Base-by-base conservation (phyloP, 2,113 vertebrate species). In the Phalacrocorax aristotelis region DNA sequence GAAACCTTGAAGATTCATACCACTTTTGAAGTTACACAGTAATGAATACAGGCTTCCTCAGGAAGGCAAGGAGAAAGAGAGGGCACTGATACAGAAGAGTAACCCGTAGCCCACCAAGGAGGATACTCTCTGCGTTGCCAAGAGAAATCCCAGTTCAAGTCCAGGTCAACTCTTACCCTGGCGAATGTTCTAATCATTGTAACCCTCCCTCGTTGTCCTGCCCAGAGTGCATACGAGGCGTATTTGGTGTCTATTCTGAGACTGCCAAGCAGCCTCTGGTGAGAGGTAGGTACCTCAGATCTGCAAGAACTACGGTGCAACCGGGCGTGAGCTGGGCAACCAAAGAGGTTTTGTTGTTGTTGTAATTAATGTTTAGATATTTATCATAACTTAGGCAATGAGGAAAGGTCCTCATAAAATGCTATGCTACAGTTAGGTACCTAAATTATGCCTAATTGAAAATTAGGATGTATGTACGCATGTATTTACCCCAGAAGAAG, bases 211-310 rank as follows among this genome's bases (percentile, higher is more conserved):
- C 21, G 11, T 57, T 65, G 49, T 77, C 46, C 81, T 48, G 29
- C 70, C 70, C 82, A 69, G 9, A 55, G 11, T 13, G 25, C 40
- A 32, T 9, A n/a, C 1, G 0, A 64, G 32, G 27, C 0, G 0
- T 19, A 14, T 72, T 54, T 44, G 60, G 55, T 48, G 55, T 48
- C 71, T 68, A 1, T 34, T 80, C 36, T 55, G 64, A 46, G 34
- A 36, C 36, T 77, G 23, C 15, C 32, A 60, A 15, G 23, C 30
- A 78, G 61, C 30, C 30, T 36, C 34, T 5, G 16, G 34, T 30
- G 65, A 52, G 70, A 58, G 13, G 48, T 8, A 15, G 22, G 11
- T n/a, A 49, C 60, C 58, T 60, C 23, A 60, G n/a, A 29, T 61
- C 70, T 83, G 15, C 61, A 65, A 75, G 51, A 40, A 27, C 51